Conservation (phyloP, 2,888 invertebrate genomes). For the Lasioglossum pauxillum region DNA sequence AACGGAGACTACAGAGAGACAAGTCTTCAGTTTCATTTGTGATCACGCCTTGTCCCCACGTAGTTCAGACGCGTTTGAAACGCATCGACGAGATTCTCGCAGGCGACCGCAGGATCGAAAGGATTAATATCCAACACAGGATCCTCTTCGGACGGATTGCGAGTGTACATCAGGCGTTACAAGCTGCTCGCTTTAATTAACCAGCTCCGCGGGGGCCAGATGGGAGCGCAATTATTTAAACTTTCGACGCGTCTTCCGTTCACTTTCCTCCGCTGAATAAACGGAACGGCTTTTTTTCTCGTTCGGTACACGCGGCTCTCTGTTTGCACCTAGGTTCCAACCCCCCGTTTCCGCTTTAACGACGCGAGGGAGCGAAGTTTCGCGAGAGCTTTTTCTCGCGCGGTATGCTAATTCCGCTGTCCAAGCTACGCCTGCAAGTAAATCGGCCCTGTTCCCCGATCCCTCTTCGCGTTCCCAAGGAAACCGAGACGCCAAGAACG, state of each 20-base stretch:
- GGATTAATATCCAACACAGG: neutral
- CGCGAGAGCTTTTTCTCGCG: neutral
- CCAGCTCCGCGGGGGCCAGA: constrained; percentile 15
- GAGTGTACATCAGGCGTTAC: neutral
- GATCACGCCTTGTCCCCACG: too few species aligned
- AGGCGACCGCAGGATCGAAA: neutral
- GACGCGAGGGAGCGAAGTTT: neutral
- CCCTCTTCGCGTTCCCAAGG: neutral
- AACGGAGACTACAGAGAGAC: neutral
- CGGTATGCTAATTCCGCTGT: neutral
- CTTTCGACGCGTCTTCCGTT: constrained; percentile 55
- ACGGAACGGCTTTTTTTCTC: constrained; percentile 7
- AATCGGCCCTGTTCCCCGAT: neutral
- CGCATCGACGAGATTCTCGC: neutral
- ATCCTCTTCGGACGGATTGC: neutral
- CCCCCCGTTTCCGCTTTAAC: neutral
- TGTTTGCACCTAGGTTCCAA: constrained; percentile 1
- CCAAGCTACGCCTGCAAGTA: neutral
- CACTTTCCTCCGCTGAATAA: constrained; percentile 37
- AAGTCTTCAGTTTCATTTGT: neutral
- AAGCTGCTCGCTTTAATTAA: constrained; percentile 52
- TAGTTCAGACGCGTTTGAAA: neutral
- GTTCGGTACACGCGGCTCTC: neutral
- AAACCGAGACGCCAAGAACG: neutral
- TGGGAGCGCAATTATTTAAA: constrained; percentile 56